Conservation (phyloP, 2,113 vertebrate species). For the Vulpes ferrilata region DNA sequence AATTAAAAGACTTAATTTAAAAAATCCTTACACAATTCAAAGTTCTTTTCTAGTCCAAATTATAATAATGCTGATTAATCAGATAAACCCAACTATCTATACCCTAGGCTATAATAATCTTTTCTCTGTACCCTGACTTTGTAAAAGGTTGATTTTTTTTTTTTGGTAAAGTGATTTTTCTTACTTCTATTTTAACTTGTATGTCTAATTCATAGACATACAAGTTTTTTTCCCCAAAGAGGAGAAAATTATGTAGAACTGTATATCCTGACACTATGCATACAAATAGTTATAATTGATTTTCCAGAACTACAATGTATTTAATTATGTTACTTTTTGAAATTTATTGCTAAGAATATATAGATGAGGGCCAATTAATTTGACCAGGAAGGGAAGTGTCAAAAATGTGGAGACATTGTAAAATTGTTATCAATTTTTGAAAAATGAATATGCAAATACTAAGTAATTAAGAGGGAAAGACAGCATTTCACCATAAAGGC, state of each 20-base stretch:
- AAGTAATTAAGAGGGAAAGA: background rate
- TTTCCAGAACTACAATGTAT: background rate
- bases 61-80: slow-evolving; percentile 60
- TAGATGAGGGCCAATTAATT: background rate
- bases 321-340: background rate
- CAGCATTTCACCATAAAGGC: background rate
- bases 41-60: background rate
- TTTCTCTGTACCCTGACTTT: slow-evolving; percentile 48
- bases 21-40: slow-evolving; percentile 20
- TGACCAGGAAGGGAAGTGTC: background rate
- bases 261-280: background rate
- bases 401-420: background rate
- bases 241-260: background rate
- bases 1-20: slow-evolving; percentile 74
- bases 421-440: background rate
- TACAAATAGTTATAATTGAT: background rate
- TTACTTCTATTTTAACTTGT: slow-evolving; percentile 31
- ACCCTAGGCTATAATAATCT: slow-evolving; percentile 20
- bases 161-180: slow-evolving; percentile 19
- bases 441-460: background rate
- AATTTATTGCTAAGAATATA: background rate
- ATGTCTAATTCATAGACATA: slow-evolving; percentile 22
- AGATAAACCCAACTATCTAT: background rate
- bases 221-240: background rate
- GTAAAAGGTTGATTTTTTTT: slow-evolving; percentile 3